These are phyloP conservation scores for Ennomos erosarius DNA, from an alignment of 2,888 invertebrate genomes.

Conservation along the genomic window DNA sequence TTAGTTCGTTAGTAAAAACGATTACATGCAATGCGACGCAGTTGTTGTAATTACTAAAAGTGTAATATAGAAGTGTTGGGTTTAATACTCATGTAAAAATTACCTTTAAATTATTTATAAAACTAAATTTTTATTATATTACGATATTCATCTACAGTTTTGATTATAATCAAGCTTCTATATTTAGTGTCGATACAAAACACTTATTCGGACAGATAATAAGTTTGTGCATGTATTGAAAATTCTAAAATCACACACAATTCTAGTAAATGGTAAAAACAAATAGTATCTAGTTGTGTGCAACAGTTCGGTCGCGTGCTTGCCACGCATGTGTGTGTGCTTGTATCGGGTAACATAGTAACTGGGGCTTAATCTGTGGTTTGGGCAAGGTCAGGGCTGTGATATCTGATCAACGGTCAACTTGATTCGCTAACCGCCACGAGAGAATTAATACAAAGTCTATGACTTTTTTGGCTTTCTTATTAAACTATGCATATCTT, in stretches of 20 bases:
- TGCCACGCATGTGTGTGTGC: conserved; percentile 69
- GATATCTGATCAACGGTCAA: conserved; percentile 81
- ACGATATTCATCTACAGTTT: too few relatives aligned
- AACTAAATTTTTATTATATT: too few relatives aligned
- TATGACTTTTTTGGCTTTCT: neutral
- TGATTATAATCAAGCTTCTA: too few relatives aligned
- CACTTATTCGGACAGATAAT: too few relatives aligned
- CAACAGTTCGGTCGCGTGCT: conserved; percentile 61
- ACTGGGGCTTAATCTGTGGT: conserved; percentile 34
- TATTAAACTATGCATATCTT: too few relatives aligned
- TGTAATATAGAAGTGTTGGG: conserved; percentile 73
- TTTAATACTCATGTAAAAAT: too few relatives aligned
- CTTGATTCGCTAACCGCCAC: conserved; percentile 61
- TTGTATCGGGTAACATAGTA: conserved; percentile 3
- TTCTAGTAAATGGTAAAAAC: neutral
- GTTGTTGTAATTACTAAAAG: conserved; percentile 78
- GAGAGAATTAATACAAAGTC: conserved; percentile 54
- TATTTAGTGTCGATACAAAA: too few relatives aligned
- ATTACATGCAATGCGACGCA: conserved; percentile 68
- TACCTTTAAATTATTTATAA: too few relatives aligned
- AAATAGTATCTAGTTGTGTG: conserved; percentile 44
- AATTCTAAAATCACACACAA: too few relatives aligned
- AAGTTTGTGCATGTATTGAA: too few relatives aligned
- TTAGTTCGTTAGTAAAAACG: conserved; percentile 61
- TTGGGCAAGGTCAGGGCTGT: conserved; percentile 84